These are phyloP conservation scores for Biston betularia DNA, from an alignment of 2,888 invertebrate species.

Conservation along the genomic window DNA sequence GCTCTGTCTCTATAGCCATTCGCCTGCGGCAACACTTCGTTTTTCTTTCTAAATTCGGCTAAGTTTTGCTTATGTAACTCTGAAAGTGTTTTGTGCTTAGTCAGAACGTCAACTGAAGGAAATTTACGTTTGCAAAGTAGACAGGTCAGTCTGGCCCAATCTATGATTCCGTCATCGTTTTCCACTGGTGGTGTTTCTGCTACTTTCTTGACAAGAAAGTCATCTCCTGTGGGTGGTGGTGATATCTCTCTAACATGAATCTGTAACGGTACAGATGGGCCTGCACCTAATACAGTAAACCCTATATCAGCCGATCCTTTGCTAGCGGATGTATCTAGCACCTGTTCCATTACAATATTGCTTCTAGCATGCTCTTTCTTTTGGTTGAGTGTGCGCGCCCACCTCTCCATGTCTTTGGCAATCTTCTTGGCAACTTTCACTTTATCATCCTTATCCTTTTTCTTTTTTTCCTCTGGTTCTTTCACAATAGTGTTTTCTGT, in stretches of 20 bases:
- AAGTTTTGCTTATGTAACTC: conserved; percentile 97
- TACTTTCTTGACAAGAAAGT: conserved; percentile 72
- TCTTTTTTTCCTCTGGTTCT: conserved; percentile 87
- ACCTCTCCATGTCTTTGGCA: conserved; percentile 94
- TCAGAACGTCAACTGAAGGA: conserved; percentile 94
- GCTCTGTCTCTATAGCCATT: conserved; percentile 96
- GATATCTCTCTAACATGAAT: conserved; percentile 72
- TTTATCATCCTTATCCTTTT: conserved; percentile 94
- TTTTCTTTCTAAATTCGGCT: conserved; percentile 80
- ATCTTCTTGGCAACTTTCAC: conserved; percentile 99
- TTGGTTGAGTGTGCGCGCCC: conserved; percentile 99
- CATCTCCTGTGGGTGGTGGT: conserved; percentile 69
- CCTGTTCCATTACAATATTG: conserved; percentile 79
- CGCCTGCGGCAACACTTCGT: conserved; percentile 65
- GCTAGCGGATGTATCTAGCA: conserved; percentile 78
- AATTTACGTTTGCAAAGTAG: conserved; percentile 98
- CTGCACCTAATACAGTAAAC: conserved; percentile 95
- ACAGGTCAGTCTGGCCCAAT: conserved; percentile 96
- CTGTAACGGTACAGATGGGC: conserved; percentile 61
- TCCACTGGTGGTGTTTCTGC: conserved; percentile 85
- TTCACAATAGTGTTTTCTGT: conserved; percentile 63
- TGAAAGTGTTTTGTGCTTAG: conserved; percentile 96
- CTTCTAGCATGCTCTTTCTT: conserved; percentile 91
- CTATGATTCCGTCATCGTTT: conserved; percentile 92
- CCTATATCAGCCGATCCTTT: conserved; percentile 96